phyloP scores from a whole-genome alignment of 2,113 vertebrate genomes.

The Saguinus midas region DNA sequence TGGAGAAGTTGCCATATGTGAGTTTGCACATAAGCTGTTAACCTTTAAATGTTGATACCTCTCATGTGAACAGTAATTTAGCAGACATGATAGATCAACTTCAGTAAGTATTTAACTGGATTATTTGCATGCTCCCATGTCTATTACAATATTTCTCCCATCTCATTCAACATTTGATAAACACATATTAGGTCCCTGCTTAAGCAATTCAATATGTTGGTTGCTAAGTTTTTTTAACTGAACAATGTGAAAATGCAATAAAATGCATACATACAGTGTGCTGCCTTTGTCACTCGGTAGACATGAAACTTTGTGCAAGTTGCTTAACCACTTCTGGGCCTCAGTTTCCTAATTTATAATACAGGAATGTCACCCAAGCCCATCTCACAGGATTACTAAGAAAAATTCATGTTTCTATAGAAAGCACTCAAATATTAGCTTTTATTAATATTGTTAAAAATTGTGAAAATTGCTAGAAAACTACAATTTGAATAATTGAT shows the following conservation, averaged over 20 bases:
- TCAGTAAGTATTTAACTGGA: not conserved
- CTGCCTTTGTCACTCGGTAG: not conserved
- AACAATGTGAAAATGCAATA: not conserved
- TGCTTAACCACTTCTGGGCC: not conserved
- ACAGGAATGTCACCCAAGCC: not conserved
- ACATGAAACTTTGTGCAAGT: not conserved
- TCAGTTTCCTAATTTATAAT: not conserved
- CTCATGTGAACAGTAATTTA: slow-evolving; percentile 39
- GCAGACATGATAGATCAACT: not conserved
- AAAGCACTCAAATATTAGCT: not conserved
- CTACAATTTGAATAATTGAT: not conserved
- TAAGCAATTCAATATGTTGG: not conserved
- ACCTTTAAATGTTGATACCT: not conserved
- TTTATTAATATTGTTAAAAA: slow-evolving; percentile 11
- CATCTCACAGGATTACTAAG: not conserved
- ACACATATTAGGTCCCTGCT: not conserved
- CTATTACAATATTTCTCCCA: not conserved
- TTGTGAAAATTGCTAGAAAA: not conserved
- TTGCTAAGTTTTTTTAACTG: not conserved
- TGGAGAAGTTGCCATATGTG: not conserved
- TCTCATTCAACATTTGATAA: not conserved
- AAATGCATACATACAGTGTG: fast-evolving
- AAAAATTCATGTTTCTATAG: not conserved
- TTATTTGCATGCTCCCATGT: not conserved
- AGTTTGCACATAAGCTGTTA: slow-evolving; percentile 9